A percentile compares a stretch with the other conserved stretches of the same genome.
Conservation (phyloP, 1,140 invertebrate genomes). For the Oedothorax gibbosus region DNA sequence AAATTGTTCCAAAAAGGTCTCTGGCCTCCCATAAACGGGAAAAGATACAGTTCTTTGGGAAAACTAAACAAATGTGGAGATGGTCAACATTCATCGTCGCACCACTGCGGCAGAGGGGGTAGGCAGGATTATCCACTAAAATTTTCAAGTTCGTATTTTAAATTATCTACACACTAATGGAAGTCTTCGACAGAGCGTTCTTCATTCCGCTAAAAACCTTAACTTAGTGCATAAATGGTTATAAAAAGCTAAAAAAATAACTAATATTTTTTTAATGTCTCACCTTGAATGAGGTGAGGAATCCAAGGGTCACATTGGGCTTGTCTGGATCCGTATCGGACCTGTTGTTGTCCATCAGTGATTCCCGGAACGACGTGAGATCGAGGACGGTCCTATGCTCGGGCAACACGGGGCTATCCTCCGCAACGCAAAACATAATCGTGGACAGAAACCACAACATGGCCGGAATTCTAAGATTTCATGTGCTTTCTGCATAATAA, state of each 20-base stretch:
- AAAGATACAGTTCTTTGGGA: too few species aligned
- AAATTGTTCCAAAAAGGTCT: too few species aligned
- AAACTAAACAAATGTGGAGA: too few species aligned
- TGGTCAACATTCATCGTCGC: too few species aligned
- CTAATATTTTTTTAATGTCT: neutral
- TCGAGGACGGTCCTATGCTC: constrained; percentile 27
- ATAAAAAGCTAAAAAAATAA: neutral
- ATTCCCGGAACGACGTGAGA: neutral
- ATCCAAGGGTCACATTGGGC: constrained; percentile 66
- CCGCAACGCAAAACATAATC: too few species aligned
- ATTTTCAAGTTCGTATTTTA: neutral
- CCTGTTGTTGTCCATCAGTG: neutral
- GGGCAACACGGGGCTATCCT: too few species aligned
- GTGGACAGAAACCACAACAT: too few species aligned
- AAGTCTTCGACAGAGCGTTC: neutral
- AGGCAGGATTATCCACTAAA: too few species aligned
- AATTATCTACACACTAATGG: neutral
- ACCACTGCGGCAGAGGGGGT: too few species aligned
- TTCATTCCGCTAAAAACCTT: neutral
- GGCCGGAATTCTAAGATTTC: too few species aligned
- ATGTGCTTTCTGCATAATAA: too few species aligned
- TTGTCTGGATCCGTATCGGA: neutral
- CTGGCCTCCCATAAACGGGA: too few species aligned
- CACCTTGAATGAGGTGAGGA: constrained; percentile 73
- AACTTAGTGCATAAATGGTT: neutral